phyloP scores from a whole-genome alignment of 2,113 vertebrate species.

The Pavo muticus region DNA sequence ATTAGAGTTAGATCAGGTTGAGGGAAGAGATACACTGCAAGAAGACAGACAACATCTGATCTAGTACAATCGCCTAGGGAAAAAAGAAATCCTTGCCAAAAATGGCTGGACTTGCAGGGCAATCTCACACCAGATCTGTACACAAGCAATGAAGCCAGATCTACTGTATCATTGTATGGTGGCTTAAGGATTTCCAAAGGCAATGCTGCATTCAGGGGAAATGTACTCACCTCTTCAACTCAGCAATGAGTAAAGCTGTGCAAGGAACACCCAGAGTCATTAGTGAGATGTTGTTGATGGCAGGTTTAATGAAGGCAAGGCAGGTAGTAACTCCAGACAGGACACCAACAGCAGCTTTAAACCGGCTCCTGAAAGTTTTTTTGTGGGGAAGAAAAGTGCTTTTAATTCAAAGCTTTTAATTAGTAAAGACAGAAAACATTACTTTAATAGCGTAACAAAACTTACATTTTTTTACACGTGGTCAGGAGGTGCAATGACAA shows the following conservation, averaged over 20 bases:
- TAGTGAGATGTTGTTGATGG: slow-evolving; percentile 93
- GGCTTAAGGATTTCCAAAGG: not conserved
- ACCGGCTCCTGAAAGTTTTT: slow-evolving; percentile 83
- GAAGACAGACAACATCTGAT: not conserved
- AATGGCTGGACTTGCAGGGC: not conserved
- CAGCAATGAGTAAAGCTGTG: slow-evolving; percentile 89
- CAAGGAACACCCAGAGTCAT: slow-evolving; percentile 96
- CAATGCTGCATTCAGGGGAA: not conserved
- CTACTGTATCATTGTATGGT: fast-evolving
- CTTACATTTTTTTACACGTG: not conserved
- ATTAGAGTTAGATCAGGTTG: not conserved
- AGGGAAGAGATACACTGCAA: not conserved
- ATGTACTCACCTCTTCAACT: slow-evolving; percentile 89
- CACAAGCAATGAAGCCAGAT: not conserved
- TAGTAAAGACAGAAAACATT: not conserved
- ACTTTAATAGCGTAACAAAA: not conserved
- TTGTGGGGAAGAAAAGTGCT: not conserved
- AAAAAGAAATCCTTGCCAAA: not conserved
- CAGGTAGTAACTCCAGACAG: slow-evolving; percentile 93
- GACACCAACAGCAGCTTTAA: slow-evolving; percentile 92
- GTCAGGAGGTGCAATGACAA: not conserved
- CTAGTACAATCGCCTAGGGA: not conserved
- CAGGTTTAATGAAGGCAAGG: slow-evolving; percentile 94
- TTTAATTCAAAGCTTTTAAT: not conserved
- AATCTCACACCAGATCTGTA: not conserved